phyloP scores from a whole-genome alignment of 2,797 vertebrate genomes.

The Nothura maculosa region DNA sequence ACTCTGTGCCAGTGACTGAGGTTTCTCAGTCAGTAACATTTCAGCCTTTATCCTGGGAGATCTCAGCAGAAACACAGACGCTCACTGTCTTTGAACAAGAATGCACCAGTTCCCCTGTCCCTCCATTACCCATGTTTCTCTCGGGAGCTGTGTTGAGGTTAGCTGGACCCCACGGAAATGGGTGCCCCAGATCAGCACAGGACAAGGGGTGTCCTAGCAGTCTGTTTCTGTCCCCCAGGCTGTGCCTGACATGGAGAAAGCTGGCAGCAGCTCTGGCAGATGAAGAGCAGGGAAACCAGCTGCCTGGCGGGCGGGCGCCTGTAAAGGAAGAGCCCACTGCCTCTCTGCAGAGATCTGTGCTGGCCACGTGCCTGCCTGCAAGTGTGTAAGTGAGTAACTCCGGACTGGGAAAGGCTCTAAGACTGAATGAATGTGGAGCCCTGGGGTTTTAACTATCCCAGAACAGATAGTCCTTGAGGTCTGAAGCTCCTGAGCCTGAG shows the following conservation, averaged over 20 bases:
- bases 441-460: neutral
- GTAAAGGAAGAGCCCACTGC: slow-evolving; percentile 32
- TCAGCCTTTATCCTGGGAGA: neutral
- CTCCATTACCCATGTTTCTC: neutral
- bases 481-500: neutral
- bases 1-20: neutral
- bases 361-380: slow-evolving; percentile 32
- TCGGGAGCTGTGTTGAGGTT: neutral
- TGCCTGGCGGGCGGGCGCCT: slow-evolving; percentile 14
- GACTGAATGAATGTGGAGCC: neutral
- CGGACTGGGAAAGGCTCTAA: neutral
- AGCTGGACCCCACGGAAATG: neutral
- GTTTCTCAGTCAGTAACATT: neutral
- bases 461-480: neutral
- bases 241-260: neutral
- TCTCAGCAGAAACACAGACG: neutral
- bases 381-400: slow-evolving; percentile 12
- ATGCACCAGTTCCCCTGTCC: neutral
- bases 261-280: slow-evolving; percentile 24
- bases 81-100: neutral
- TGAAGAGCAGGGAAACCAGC: slow-evolving; percentile 37
- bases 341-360: slow-evolving; percentile 27
- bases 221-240: neutral
- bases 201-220: neutral
- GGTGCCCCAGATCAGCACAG: neutral